These are phyloP conservation scores for Nudaria mundana DNA, from an alignment of 2,888 invertebrate species.

Conservation along the genomic window DNA sequence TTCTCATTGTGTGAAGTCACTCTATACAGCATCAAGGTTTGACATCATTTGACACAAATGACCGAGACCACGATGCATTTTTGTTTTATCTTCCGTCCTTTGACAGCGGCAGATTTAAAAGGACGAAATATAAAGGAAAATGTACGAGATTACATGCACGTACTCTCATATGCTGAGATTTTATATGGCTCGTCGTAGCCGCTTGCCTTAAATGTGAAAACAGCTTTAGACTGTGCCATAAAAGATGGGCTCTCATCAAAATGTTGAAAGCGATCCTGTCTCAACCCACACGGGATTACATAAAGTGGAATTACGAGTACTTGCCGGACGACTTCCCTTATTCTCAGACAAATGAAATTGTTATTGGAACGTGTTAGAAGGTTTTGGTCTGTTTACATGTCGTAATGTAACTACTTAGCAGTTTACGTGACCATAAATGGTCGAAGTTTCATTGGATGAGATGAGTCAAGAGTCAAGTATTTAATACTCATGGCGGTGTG, in stretches of 20 bases:
- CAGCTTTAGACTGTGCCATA: conserved; percentile 29
- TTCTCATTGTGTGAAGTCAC: conserved; percentile 9
- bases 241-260: conserved; percentile 32
- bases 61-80: conserved; percentile 24
- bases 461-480: neutral
- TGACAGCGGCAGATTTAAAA: conserved; percentile 24
- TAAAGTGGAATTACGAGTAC: conserved; percentile 41
- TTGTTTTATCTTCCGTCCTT: conserved; percentile 28
- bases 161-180: conserved; percentile 19
- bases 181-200: conserved; percentile 13
- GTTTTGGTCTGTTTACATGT: conserved; percentile 4
- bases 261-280: conserved; percentile 35
- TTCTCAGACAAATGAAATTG: conserved; percentile 30
- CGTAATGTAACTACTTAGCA: neutral
- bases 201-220: conserved; percentile 21
- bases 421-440: conserved; percentile 3
- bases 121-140: conserved; percentile 26
- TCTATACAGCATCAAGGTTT: conserved; percentile 16
- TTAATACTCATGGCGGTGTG: no score
- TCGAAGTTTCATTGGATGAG: neutral
- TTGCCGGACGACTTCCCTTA: conserved; percentile 39
- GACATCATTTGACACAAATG: conserved; percentile 30
- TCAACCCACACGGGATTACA: conserved; percentile 37
- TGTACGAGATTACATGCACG: conserved; percentile 19
- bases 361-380: conserved; percentile 9